phyloP scores from a whole-genome alignment of 2,797 vertebrate genomes.

The Monodelphis domestica region DNA sequence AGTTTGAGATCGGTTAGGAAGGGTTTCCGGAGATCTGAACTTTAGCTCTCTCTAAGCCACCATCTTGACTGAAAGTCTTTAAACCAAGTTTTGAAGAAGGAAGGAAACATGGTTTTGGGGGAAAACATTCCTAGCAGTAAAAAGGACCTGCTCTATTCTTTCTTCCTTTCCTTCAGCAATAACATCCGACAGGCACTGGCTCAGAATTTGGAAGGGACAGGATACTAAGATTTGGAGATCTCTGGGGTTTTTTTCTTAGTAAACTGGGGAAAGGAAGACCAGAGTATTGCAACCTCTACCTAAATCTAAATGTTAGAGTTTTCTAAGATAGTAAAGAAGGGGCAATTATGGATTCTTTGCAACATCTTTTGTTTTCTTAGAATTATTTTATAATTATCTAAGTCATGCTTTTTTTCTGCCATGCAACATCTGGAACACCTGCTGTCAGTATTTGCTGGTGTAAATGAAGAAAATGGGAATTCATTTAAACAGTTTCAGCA shows the following conservation, averaged over 20 bases:
- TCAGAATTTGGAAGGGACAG: not conserved
- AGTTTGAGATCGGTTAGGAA: too few species aligned
- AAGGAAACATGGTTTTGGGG: slow-evolving; percentile 1
- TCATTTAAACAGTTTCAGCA: slow-evolving; percentile 42
- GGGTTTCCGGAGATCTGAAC: too few species aligned
- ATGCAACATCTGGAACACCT: not conserved
- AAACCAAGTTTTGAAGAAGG: not conserved
- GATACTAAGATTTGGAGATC: not conserved
- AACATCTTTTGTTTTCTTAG: slow-evolving; percentile 16
- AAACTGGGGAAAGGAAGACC: not conserved
- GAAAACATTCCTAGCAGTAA: not conserved
- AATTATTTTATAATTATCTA: not conserved
- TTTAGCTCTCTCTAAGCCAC: too few species aligned
- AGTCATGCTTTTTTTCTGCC: not conserved
- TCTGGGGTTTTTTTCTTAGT: not conserved
- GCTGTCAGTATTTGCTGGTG: not conserved
- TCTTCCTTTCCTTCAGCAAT: not conserved
- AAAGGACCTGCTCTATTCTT: not conserved
- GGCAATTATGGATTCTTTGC: not conserved
- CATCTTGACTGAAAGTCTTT: too few species aligned
- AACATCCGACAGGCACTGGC: slow-evolving; percentile 15
- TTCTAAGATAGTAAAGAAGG: not conserved
- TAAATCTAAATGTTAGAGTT: not conserved
- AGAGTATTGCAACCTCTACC: not conserved
- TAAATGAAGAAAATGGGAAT: not conserved